These are phyloP conservation scores for Armadillidium nasatum DNA, from an alignment of 1,140 invertebrate species.

Conservation along the genomic window DNA sequence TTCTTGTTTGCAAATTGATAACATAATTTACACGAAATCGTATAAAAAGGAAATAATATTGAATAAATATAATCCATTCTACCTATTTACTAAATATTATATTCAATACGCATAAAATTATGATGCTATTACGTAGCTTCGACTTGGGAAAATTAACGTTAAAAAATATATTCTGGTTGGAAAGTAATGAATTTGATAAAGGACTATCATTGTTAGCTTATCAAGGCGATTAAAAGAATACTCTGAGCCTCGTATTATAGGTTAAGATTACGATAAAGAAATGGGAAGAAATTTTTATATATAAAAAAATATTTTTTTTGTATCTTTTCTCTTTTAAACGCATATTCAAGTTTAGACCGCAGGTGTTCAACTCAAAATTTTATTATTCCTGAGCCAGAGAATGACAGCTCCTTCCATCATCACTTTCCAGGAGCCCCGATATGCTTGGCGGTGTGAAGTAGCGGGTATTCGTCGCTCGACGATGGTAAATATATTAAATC, in stretches of 20 bases:
- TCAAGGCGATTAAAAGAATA: neutral
- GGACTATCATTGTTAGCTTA: neutral
- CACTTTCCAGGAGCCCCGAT: neutral
- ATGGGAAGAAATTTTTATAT: neutral
- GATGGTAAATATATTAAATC: neutral
- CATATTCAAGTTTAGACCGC: neutral
- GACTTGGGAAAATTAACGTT: neutral
- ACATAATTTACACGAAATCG: constrained; percentile 2
- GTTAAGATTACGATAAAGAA: neutral
- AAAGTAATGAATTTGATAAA: constrained; percentile 3
- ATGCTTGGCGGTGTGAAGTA: neutral
- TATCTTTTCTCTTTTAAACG: no score
- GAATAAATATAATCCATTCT: neutral
- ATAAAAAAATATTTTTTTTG: no score
- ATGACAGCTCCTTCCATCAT: constrained; percentile 8
- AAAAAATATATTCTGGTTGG: neutral
- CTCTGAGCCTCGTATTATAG: neutral
- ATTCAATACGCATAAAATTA: constrained; percentile 3
- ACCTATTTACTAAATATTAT: neutral
- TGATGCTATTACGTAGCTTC: neutral
- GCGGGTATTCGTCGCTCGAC: neutral
- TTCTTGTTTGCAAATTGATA: neutral
- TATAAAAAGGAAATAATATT: constrained; percentile 4
- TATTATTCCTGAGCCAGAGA: constrained; percentile 6
- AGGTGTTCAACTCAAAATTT: constrained; percentile 12